These are phyloP conservation scores for Philereme vetulata DNA, from an alignment of 2,888 invertebrate species.

Conservation along the genomic window DNA sequence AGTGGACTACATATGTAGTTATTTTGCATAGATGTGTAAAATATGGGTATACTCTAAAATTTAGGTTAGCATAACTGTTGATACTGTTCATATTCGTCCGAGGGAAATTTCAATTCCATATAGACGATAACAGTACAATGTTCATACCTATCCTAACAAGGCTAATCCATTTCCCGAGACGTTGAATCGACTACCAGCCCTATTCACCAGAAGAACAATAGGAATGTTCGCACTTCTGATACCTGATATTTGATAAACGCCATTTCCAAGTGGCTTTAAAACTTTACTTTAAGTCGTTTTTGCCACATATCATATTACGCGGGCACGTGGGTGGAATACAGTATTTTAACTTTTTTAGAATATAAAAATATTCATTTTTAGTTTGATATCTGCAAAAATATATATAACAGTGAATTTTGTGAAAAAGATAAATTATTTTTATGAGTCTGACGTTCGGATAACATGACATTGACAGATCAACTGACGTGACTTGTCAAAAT, in stretches of 20 bases:
- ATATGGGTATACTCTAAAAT: no score
- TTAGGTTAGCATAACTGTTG: no score
- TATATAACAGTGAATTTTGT: background rate
- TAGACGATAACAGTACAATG: no score
- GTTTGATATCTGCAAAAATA: constrained; percentile 3
- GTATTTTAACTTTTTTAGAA: constrained; percentile 8
- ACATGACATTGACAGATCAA: constrained; percentile 13
- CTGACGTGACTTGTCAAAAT: constrained; percentile 15
- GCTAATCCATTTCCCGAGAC: background rate
- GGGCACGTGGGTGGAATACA: constrained; percentile 15
- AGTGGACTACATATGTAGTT: no score
- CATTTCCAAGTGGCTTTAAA: constrained; percentile 32
- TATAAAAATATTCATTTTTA: background rate
- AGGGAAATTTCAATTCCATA: no score
- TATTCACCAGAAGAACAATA: constrained; percentile 25
- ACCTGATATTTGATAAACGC: constrained; percentile 36
- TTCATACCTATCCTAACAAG: background rate
- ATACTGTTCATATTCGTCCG: no score
- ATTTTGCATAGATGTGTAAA: no score
- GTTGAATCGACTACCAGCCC: constrained; percentile 22
- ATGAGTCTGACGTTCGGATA: constrained; percentile 12
- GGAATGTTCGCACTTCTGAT: constrained; percentile 31
- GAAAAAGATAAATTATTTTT: constrained; percentile 5
- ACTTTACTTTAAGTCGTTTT: constrained; percentile 21
- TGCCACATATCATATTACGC: constrained; percentile 29